Evolutionary conservation across 2,113 vertebrate genomes (phyloP).

Genomic region (Anarhynchus alexandrinus): DNA sequence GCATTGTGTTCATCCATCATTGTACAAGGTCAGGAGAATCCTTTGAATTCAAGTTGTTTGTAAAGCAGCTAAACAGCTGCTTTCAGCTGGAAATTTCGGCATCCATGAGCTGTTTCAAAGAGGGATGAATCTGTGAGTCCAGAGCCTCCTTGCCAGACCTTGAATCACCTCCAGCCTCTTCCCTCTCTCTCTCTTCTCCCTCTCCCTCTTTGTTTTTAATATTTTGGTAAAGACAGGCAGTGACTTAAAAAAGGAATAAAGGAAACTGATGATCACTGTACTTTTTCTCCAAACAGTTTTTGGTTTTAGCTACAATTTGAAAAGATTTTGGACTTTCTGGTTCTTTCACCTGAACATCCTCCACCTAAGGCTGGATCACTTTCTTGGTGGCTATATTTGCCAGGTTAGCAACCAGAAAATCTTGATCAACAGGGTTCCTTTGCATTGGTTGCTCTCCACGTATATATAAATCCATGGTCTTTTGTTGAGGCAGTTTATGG

Average conservation of each 20-base stretch:
- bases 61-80: constrained; percentile 14
- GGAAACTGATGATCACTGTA: not conserved
- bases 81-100: constrained; percentile 16
- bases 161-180: not conserved
- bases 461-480: not conserved
- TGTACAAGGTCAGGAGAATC: not conserved
- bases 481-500: not conserved
- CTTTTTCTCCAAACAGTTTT: not conserved
- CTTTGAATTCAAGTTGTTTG: constrained; percentile 25
- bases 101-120: not conserved
- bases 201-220: not conserved
- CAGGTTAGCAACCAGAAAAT: not conserved
- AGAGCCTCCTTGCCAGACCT: not conserved
- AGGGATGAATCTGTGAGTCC: not conserved
- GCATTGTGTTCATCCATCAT: not conserved
- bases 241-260: not conserved
- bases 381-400: not conserved
- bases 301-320: not conserved
- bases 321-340: not conserved
- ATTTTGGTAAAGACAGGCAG: not conserved
- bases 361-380: not conserved
- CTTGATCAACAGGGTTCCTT: not conserved
- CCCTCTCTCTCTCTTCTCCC: not conserved
- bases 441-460: not conserved
- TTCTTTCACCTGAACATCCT: not conserved